These are phyloP conservation scores for Callocephalon fimbriatum DNA, from an alignment of 2,113 vertebrate species.

Conservation along the genomic window DNA sequence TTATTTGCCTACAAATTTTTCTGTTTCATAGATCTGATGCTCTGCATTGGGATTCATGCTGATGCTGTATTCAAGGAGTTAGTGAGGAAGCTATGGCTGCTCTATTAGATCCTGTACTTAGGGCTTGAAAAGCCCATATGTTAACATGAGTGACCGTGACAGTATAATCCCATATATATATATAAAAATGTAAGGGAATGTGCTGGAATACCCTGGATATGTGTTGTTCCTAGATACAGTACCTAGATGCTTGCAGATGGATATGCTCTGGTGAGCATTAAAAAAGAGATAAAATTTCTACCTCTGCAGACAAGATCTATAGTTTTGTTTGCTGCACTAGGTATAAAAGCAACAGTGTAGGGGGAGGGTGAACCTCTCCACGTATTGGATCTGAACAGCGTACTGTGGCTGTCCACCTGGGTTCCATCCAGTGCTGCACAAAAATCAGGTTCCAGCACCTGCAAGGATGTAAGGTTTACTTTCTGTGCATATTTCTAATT, in stretches of 20 bases:
- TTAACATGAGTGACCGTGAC: neutral
- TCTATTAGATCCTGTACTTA: neutral
- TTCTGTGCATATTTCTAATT: neutral
- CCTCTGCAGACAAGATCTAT: neutral
- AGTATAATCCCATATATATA: neutral
- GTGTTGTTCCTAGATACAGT: neutral
- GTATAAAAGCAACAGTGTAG: neutral
- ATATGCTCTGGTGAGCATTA: neutral
- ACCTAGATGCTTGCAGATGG: neutral
- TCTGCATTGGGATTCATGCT: neutral
- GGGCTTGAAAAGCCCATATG: neutral
- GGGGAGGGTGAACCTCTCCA: neutral
- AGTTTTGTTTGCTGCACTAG: neutral
- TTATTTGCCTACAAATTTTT: neutral
- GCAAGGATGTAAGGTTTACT: neutral
- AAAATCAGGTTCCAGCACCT: rapidly evolving
- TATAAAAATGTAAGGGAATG: neutral
- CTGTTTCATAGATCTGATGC: rapidly evolving
- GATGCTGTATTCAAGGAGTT: neutral
- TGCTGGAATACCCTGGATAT: neutral
- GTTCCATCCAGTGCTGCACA: neutral
- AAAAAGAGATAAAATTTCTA: neutral
- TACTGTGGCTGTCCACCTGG: rapidly evolving
- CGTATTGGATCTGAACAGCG: neutral
- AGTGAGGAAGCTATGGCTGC: neutral